Percentiles rank a stretch among this genome's conserved stretches.
These are phyloP conservation scores for Hydra vulgaris DNA, from an alignment of 30 jellyfish, hydroid and myxozoan species.

Conservation along the genomic window DNA sequence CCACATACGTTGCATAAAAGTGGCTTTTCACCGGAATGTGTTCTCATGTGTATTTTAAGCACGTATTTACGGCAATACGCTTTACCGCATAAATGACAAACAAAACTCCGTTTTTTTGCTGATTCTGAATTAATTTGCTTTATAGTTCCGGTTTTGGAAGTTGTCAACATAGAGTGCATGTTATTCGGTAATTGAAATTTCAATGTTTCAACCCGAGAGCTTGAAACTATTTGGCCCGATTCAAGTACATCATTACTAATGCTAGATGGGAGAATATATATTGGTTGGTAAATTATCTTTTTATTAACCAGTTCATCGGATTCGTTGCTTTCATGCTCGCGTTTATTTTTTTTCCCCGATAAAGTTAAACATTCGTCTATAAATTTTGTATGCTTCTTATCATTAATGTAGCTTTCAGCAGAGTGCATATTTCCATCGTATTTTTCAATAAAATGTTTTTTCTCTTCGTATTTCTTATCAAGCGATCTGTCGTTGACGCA, in stretches of 20 bases:
- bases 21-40: slow-evolving; percentile 96
- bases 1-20: slow-evolving; percentile 85
- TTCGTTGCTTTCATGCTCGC: background rate
- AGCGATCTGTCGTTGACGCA: no score
- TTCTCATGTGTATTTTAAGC: slow-evolving; percentile 83
- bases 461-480: no score
- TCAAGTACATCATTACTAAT: background rate
- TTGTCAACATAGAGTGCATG: background rate
- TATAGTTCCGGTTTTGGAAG: background rate
- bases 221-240: background rate
- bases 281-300: background rate
- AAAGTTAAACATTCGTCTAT: background rate
- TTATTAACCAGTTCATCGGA: background rate
- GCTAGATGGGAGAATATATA: background rate
- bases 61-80: slow-evolving; percentile 93
- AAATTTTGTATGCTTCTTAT: no score
- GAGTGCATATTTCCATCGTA: no score
- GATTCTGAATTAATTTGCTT: background rate
- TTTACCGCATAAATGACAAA: slow-evolving; percentile 83
- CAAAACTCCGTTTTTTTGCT: slow-evolving; percentile 37
- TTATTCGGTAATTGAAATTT: background rate
- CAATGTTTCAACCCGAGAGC: background rate
- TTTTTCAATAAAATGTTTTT: no score
- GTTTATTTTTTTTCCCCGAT: background rate
- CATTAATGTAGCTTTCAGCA: background rate